Conservation (phyloP, 2,888 invertebrate species). For the Agriopis aurantiaria region DNA sequence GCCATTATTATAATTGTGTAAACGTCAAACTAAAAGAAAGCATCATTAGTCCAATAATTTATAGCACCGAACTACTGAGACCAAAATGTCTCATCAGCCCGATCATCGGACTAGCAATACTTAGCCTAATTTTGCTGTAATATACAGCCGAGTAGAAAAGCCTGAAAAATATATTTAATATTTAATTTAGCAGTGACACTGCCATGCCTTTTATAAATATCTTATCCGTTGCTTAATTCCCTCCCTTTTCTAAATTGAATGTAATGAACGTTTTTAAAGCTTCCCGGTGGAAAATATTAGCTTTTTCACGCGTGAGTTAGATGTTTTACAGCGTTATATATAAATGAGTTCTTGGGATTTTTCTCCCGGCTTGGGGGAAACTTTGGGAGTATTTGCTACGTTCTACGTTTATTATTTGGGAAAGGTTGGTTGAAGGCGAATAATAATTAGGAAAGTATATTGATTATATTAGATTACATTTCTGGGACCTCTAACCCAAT, state of each 20-base stretch:
- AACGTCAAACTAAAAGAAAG: too few relatives aligned
- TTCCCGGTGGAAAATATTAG: slow-evolving; percentile 63
- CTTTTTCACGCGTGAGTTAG: slow-evolving; percentile 64
- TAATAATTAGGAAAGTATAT: not conserved
- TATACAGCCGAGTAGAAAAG: not conserved
- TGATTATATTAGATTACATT: not conserved
- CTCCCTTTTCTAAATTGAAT: slow-evolving; percentile 59
- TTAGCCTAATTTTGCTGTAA: not conserved
- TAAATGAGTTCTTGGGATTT: slow-evolving; percentile 59
- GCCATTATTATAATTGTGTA: too few relatives aligned
- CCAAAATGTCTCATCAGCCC: too few relatives aligned
- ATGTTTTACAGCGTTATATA: slow-evolving; percentile 59
- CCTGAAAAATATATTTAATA: slow-evolving; percentile 15
- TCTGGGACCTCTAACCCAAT: too few relatives aligned
- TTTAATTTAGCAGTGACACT: slow-evolving; percentile 13
- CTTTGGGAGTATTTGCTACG: slow-evolving; percentile 49
- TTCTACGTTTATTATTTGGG: slow-evolving; percentile 46
- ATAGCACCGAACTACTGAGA: too few relatives aligned
- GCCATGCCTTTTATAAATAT: slow-evolving; percentile 28
- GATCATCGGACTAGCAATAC: too few relatives aligned
- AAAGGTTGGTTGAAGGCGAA: slow-evolving; percentile 21
- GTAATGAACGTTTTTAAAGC: slow-evolving; percentile 65
- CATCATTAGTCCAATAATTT: too few relatives aligned
- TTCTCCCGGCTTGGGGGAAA: slow-evolving; percentile 49
- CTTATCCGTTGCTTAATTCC: slow-evolving; percentile 44